A percentile compares a stretch with the other conserved stretches of the same genome.
Conservation (phyloP, 37 sponge, comb jelly and placozoan species). For the Ephydatia muelleri region DNA sequence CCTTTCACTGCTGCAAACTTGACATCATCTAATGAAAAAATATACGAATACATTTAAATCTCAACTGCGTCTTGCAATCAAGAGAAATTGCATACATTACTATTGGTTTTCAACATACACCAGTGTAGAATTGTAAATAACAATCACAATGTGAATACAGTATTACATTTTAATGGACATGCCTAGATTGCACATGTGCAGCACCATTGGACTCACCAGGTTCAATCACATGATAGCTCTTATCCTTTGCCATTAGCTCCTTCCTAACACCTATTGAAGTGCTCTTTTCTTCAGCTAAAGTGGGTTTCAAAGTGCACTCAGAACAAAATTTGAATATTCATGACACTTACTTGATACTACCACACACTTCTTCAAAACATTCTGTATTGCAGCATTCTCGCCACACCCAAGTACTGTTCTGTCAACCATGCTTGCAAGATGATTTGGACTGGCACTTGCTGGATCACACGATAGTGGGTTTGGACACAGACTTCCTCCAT, state of each 20-base stretch:
- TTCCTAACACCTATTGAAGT: not conserved
- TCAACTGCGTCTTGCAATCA: no score
- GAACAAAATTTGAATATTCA: not conserved
- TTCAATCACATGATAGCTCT: not conserved
- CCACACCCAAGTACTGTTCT: not conserved
- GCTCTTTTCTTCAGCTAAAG: not conserved
- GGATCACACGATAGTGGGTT: conserved; percentile 6
- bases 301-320: not conserved
- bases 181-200: no score
- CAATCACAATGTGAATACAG: no score
- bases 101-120: not conserved
- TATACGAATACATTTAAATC: not conserved
- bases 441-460: not conserved
- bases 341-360: not conserved
- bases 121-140: no score
- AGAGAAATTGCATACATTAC: not conserved
- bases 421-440: conserved; percentile 18
- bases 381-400: not conserved
- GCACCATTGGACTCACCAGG: not conserved
- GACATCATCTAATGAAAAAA: not conserved
- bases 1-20: not conserved
- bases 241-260: not conserved
- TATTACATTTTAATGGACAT: no score
- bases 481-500: conserved; percentile 2
- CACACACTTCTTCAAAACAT: not conserved